Evolutionary conservation across 1,140 invertebrate genomes (phyloP).

Genomic region (Riptortus pedestris): DNA sequence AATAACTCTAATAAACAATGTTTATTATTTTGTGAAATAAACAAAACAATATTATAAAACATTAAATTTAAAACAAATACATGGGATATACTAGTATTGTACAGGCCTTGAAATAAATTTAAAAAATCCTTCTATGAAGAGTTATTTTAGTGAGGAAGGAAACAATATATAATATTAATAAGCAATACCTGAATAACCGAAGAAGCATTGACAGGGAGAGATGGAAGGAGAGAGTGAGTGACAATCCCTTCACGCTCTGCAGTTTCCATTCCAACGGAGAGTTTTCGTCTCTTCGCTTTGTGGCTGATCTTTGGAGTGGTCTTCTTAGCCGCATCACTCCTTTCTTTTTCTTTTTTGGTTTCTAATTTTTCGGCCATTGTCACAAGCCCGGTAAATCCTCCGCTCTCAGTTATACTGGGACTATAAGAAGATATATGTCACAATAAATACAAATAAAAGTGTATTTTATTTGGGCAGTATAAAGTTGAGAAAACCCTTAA

Average conservation of each 20-base stretch:
- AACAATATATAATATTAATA: no score
- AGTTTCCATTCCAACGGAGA: neutral
- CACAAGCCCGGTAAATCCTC: slow-evolving; percentile 5
- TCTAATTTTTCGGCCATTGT: slow-evolving; percentile 16
- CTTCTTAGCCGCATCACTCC: neutral
- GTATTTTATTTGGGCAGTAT: neutral
- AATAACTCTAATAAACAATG: no score
- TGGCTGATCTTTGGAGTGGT: neutral
- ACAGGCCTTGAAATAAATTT: no score
- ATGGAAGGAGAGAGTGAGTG: neutral
- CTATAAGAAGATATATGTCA: neutral
- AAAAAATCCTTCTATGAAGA: no score
- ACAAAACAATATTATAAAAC: no score
- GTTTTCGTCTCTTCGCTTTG: neutral
- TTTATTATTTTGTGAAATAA: no score
- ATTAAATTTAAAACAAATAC: no score
- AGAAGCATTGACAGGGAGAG: neutral
- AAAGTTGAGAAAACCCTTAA: no score
- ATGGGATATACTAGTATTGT: no score
- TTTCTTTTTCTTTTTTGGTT: slow-evolving; percentile 1
- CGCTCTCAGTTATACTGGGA: slow-evolving; percentile 8
- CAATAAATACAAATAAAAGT: neutral
- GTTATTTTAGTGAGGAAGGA: no score
- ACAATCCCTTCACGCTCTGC: neutral
- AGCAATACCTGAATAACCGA: neutral